Evolutionary conservation across 2,113 vertebrate species (phyloP), one percentile per base, ranked within the genome.

Genomic region (Dissostichus mawsoni): DNA sequence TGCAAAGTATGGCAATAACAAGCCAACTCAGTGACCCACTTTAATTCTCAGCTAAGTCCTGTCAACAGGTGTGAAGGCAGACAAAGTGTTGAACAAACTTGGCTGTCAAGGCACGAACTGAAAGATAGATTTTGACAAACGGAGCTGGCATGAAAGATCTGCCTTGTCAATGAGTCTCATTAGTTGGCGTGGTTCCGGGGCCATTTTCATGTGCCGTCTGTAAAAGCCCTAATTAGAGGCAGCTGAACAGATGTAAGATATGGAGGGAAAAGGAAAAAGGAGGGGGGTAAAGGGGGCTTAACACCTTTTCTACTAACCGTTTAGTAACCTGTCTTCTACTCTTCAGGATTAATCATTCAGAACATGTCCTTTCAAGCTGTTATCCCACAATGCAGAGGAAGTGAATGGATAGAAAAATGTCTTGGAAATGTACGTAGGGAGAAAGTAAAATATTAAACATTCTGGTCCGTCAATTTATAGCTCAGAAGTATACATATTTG

Each of bases 161-260:
- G 67, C 69, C 78, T 82, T 85, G 85, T 89, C 86, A 78, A 73
- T 89, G 87, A 57, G 76, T 90, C 88, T 91, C 92, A 91, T 91
- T 93, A 91, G 82, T 59, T 83, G 84, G 66, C 56, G 48, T 68
- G 81, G 70, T 81, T 90, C 20, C 69, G 47, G 44, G 70, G 75
- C 66, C 47, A 59, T 79, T 87, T 90, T 82, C 88, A 84, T 83
- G 85, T 76, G 82, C 52, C 45, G 81, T 85, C 76, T 83, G 70
- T 62, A 79, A 78, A 83, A 74, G 83, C 76, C 74, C 70, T 94
- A 89, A 94, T 93, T 89, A 93, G 84, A 87, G 81, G 84, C 84
- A 84, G 90, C 81, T 82, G 69, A 91, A 86, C 85, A 94, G 85
- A 92, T 92, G 89, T 86, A 77, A 76, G 67, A 76, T 79, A 57